Conservation (phyloP, 2,888 invertebrate genomes). For the Tenthredo scrophulariae region DNA sequence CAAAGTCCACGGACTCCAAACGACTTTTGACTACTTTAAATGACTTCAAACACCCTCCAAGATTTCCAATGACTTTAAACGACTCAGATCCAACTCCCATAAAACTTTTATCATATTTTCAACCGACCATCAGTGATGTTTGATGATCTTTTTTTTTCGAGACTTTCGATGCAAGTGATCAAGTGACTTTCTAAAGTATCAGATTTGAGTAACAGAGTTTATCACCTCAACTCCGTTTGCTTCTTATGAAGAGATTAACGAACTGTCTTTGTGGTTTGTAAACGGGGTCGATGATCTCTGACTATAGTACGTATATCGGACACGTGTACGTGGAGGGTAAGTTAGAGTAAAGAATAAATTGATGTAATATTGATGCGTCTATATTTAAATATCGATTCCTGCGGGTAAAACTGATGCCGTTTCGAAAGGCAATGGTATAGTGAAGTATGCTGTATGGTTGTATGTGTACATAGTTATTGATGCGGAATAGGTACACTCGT, state of each 20-base stretch:
- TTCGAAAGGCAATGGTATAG: conserved; percentile 5
- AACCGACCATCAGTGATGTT: not conserved
- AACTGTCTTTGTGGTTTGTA: not conserved
- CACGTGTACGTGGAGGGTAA: not conserved
- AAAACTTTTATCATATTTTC: not conserved
- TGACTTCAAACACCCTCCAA: not conserved
- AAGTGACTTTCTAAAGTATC: not conserved
- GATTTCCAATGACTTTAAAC: not conserved
- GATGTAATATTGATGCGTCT: conserved; percentile 27
- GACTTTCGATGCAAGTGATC: not conserved
- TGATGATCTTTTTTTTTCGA: not conserved
- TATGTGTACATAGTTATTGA: conserved; percentile 28
- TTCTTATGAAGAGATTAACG: conserved; percentile 1
- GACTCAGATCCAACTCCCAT: not conserved
- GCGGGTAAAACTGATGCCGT: conserved; percentile 3
- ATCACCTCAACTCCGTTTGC: not conserved
- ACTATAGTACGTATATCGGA: not conserved
- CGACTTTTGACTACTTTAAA: not conserved
- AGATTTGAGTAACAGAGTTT: not conserved
- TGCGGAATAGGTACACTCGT: conserved; percentile 23
- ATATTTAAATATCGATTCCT: conserved; percentile 33
- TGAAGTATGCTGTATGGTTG: not conserved
- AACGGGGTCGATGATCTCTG: conserved; percentile 1
- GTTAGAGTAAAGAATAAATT: not conserved
- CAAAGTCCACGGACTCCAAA: not conserved